Base-by-base conservation (phyloP, 2,113 vertebrate species). In the Opisthocomus hoazin region DNA sequence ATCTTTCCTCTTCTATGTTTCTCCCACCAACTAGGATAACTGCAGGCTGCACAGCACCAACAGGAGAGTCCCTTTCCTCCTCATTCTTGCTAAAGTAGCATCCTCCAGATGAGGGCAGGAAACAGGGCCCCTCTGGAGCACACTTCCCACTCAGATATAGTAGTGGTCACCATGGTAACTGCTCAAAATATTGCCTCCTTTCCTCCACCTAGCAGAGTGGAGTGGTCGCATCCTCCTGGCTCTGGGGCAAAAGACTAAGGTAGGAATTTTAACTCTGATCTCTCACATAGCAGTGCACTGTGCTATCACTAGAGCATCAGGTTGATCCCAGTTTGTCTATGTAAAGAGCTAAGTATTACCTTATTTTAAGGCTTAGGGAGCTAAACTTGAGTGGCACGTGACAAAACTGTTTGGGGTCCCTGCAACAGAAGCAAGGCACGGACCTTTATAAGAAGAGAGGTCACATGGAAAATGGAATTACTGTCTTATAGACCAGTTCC, bases 151-250 rank as follows among this genome's bases (percentile, higher is more conserved):
- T 91, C 92, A 91, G 71, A 95, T 93, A 96, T 84, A 94, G 87
- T 93, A 97, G 94, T 17, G 76, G 74, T 95, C 91, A 96, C 90
- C 77, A 82, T 81, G 85, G 90, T 96, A 95, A 93, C 94, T 94
- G 66, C 86, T 96, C 94, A 90, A 96, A 96, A 95, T 91, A 95
- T 96, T 94, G 91, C 87, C 94, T 95, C 91, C 87, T 97, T 94
- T 95, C 79, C 96, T 96, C 93, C 93, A 96, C 94, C 85, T 91
- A 95, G 89, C 96, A 94, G 95, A 96, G 96, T 90, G 88, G 96
- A 88, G 90, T 81, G 93, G 88, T 95, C 57, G 37, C 85, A 91
- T 96, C 81, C 75, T 97, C 29, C 89, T 94, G 91, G 93, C 95
- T 94, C 92, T 95, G 90, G 95, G 92, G 96, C 87, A 96, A 96